Evolutionary conservation across 2,888 invertebrate species (phyloP).

Genomic region (Alloscopus bannaensis): DNA sequence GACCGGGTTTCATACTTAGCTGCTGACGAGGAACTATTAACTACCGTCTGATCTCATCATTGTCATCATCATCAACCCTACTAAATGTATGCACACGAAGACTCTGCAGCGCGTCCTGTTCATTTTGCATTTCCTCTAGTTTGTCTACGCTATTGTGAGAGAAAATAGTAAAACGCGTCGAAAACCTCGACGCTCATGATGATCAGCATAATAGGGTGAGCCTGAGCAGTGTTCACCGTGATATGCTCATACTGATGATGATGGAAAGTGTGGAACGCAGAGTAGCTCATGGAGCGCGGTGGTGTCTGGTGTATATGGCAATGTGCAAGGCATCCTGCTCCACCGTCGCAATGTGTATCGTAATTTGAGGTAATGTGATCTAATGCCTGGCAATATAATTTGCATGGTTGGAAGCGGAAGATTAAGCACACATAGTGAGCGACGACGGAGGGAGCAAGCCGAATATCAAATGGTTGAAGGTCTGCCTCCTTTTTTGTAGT

Average conservation of each 20-base stretch:
- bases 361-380: conserved; percentile 64
- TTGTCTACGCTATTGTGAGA: too few species aligned
- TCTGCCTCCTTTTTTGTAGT: neutral
- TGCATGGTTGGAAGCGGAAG: conserved; percentile 62
- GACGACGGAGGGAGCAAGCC: conserved; percentile 15
- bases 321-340: neutral
- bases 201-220: too few species aligned
- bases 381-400: conserved; percentile 63
- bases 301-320: neutral
- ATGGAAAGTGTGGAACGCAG: neutral
- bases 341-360: conserved; percentile 33
- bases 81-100: too few species aligned
- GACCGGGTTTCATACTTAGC: conserved; percentile 43
- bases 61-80: too few species aligned
- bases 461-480: neutral
- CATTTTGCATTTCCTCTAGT: too few species aligned
- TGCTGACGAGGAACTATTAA: conserved; percentile 51
- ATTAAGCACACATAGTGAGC: too few species aligned
- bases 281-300: neutral
- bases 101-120: too few species aligned
- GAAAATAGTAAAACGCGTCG: too few species aligned
- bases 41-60: conserved; percentile 45
- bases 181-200: neutral
- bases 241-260: too few species aligned
- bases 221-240: too few species aligned